Conservation (phyloP, 2,797 vertebrate genomes). For the Poecile montanus region DNA sequence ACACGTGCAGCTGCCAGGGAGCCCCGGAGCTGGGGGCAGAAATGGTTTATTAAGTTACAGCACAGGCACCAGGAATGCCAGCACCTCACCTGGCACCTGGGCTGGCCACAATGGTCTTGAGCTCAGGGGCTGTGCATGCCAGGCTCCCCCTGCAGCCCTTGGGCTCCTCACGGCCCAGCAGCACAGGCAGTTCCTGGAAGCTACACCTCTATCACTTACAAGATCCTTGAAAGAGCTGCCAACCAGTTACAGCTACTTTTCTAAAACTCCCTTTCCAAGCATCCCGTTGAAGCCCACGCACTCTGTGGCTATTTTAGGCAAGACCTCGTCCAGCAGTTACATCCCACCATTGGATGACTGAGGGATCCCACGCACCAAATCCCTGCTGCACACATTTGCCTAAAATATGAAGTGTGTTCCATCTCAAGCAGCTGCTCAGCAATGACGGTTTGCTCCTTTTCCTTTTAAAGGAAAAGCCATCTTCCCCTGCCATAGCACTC, state of each 20-base stretch:
- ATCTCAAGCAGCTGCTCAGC: background rate
- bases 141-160: too few relatives aligned
- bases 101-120: rapidly evolving
- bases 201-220: background rate
- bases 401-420: background rate
- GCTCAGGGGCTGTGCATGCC: too few relatives aligned
- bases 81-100: background rate
- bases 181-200: background rate
- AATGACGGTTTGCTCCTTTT: background rate
- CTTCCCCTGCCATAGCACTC: background rate
- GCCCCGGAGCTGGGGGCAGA: background rate
- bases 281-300: rapidly evolving
- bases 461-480: background rate
- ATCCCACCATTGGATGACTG: rapidly evolving
- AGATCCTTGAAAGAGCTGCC: background rate
- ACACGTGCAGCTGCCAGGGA: rapidly evolving
- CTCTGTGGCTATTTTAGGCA: rapidly evolving
- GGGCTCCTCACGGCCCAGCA: background rate
- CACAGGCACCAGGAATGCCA: background rate
- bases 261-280: background rate
- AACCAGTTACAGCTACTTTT: background rate
- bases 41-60: background rate
- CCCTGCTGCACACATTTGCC: background rate
- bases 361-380: background rate
- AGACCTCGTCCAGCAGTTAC: rapidly evolving